These are phyloP conservation scores for Eurytoma adleriae DNA, from an alignment of 2,888 invertebrate species.

Conservation along the genomic window DNA sequence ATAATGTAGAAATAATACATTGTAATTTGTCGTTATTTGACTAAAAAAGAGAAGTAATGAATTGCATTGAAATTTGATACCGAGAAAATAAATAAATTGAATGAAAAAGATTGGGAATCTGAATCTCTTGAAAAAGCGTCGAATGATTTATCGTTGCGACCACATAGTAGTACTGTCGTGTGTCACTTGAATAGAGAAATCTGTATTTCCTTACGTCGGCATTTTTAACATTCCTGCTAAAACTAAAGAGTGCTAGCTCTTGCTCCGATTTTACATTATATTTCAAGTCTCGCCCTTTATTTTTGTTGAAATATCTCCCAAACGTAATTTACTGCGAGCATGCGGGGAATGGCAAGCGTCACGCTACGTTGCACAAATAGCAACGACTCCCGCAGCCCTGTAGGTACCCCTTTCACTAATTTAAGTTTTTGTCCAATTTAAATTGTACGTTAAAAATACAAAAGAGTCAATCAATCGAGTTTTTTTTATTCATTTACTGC, in stretches of 20 bases:
- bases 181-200: not conserved
- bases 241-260: not conserved
- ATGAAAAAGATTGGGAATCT: no score
- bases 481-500: not conserved
- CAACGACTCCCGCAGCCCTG: not conserved
- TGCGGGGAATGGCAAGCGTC: not conserved
- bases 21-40: not conserved
- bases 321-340: slow-evolving; percentile 38
- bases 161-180: not conserved
- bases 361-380: slow-evolving; percentile 34
- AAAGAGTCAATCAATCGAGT: not conserved
- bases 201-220: slow-evolving; percentile 24
- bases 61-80: not conserved
- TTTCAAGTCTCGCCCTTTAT: slow-evolving; percentile 14
- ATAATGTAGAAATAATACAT: no score
- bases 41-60: not conserved
- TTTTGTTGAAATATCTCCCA: slow-evolving; percentile 34
- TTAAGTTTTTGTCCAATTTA: slow-evolving; percentile 6
- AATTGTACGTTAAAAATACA: slow-evolving; percentile 21
- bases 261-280: slow-evolving; percentile 16
- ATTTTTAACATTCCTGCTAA: not conserved
- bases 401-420: not conserved
- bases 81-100: slow-evolving; percentile 5
- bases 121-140: no score
- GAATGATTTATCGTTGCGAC: slow-evolving; percentile 37